These are phyloP conservation scores for Aphis gossypii DNA, from an alignment of 1,140 invertebrate genomes.

Conservation along the genomic window DNA sequence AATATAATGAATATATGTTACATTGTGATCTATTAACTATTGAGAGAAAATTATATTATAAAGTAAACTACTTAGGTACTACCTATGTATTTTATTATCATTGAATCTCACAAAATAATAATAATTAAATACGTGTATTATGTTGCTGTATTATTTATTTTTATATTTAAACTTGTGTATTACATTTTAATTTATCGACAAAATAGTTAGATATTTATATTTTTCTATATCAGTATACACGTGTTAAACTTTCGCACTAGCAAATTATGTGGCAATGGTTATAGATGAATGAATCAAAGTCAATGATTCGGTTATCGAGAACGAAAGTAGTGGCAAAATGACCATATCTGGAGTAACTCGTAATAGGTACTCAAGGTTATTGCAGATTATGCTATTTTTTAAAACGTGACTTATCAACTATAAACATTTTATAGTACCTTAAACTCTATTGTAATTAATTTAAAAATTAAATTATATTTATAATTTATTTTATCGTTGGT, in stretches of 20 bases:
- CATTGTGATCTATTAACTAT: no score
- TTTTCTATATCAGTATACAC: background rate
- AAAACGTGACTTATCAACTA: background rate
- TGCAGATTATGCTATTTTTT: background rate
- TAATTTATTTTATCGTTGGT: background rate
- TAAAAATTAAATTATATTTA: background rate
- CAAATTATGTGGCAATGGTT: background rate
- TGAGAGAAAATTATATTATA: no score
- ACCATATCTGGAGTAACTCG: background rate
- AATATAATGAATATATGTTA: no score
- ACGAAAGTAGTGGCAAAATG: background rate
- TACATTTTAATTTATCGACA: background rate
- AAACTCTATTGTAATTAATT: background rate
- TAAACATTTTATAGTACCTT: background rate
- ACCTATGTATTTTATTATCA: no score
- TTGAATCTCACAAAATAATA: no score
- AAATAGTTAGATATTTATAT: background rate
- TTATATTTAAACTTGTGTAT: background rate
- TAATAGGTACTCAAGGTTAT: background rate
- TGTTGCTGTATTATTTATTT: background rate
- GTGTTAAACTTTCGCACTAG: background rate
- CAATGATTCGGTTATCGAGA: slow-evolving; percentile 3
- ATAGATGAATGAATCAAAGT: slow-evolving; percentile 1
- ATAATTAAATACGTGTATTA: background rate
- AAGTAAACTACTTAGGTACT: no score